Evolutionary conservation across 2,888 invertebrate species (phyloP).

Genomic region (Drosophila mercatorum): DNA sequence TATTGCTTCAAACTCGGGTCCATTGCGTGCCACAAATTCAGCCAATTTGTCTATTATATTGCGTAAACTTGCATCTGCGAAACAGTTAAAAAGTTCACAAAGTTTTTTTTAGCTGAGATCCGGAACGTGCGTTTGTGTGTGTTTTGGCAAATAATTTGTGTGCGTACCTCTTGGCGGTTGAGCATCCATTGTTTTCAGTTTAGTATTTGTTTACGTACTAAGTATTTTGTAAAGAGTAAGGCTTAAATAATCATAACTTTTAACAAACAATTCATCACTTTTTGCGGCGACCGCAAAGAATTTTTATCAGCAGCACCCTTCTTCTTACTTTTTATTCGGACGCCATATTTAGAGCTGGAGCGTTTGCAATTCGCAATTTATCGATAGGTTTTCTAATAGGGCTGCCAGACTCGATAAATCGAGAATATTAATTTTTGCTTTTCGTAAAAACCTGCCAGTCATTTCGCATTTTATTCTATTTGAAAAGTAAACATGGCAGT

Average conservation of each 20-base stretch:
- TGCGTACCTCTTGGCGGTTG: conserved; percentile 67
- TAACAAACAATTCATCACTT: conserved; percentile 40
- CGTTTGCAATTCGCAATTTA: conserved; percentile 2
- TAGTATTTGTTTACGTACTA: conserved; percentile 40
- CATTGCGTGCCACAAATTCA: conserved; percentile 99
- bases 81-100: conserved; percentile 12
- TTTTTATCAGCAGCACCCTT: conserved; percentile 49
- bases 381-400: conserved; percentile 37
- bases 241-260: conserved; percentile 40
- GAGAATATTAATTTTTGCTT: conserved; percentile 31
- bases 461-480: conserved; percentile 45
- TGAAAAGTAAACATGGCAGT: conserved; percentile 78
- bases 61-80: conserved; percentile 93
- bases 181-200: conserved; percentile 56
- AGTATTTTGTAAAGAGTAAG: conserved; percentile 38
- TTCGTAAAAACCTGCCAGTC: conserved; percentile 55
- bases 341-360: conserved; percentile 62
- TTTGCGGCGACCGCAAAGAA: conserved; percentile 54
- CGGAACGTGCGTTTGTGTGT: conserved; percentile 15
- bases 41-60: conserved; percentile 99
- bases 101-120: conserved; percentile 12
- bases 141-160: conserved; percentile 5
- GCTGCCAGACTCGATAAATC: conserved; percentile 5
- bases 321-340: conserved; percentile 54
- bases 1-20: conserved; percentile 99